Conservation (phyloP, 2,113 vertebrate species). For the Perccottus glenii region DNA sequence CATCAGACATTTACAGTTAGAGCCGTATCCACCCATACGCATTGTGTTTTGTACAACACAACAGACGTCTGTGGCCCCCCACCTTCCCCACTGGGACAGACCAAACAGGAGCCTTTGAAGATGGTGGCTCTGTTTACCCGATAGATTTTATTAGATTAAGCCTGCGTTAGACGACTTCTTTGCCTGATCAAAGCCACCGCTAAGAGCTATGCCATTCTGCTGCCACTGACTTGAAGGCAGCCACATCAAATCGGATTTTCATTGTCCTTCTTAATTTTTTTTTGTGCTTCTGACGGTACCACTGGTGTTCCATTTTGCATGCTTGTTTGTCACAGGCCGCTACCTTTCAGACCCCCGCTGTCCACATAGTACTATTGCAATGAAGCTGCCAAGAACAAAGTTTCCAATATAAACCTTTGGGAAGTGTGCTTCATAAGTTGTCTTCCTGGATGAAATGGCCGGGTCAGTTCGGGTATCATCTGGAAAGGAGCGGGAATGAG, state of each 20-base stretch:
- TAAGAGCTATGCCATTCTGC: slow-evolving; percentile 90
- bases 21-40: slow-evolving; percentile 23
- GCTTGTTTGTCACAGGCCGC: slow-evolving; percentile 83
- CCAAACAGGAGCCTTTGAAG: slow-evolving; percentile 91
- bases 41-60: slow-evolving; percentile 29
- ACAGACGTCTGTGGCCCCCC: slow-evolving; percentile 69
- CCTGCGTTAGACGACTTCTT: slow-evolving; percentile 89
- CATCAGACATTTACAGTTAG: slow-evolving; percentile 25
- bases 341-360: slow-evolving; percentile 85
- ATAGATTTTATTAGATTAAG: slow-evolving; percentile 97
- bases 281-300: slow-evolving; percentile 28
- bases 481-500: slow-evolving; percentile 66
- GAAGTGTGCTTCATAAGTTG: slow-evolving; percentile 78
- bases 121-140: slow-evolving; percentile 91
- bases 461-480: slow-evolving; percentile 63
- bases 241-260: slow-evolving; percentile 84
- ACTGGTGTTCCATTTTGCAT: slow-evolving; percentile 49
- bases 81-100: slow-evolving; percentile 82
- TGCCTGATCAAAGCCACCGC: slow-evolving; percentile 93
- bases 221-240: slow-evolving; percentile 86
- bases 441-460: slow-evolving; percentile 66
- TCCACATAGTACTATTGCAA: slow-evolving; percentile 85
- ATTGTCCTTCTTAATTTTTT: slow-evolving; percentile 26
- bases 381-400: slow-evolving; percentile 88
- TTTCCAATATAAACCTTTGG: slow-evolving; percentile 75